These are phyloP conservation scores for Hucho hucho DNA, from an alignment of 2,113 vertebrate species.

Conservation along the genomic window DNA sequence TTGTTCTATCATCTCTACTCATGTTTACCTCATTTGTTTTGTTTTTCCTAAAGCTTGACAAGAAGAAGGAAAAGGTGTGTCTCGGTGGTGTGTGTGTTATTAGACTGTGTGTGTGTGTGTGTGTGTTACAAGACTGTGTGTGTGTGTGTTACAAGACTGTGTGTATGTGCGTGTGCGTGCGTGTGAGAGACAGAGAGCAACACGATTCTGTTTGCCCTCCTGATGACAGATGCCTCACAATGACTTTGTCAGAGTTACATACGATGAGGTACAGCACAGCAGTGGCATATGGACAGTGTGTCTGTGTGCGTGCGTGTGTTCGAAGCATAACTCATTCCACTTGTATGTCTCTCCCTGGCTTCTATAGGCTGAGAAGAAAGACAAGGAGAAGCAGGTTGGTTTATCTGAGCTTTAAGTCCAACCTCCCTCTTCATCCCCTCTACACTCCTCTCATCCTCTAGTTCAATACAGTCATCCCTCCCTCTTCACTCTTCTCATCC, in stretches of 20 bases:
- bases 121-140: not conserved
- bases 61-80: constrained; percentile 68
- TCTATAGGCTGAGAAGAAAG: constrained; percentile 67
- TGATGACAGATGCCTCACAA: not conserved
- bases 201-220: not conserved
- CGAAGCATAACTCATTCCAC: constrained; percentile 6
- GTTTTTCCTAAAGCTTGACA: constrained; percentile 38
- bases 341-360: constrained; percentile 10
- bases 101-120: constrained; percentile 50
- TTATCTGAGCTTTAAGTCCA: constrained; percentile 2
- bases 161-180: constrained; percentile 6
- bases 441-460: not conserved
- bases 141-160: not conserved
- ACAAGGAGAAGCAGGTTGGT: constrained; percentile 71
- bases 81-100: not conserved
- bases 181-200: not conserved
- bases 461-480: not conserved
- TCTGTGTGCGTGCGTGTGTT: not conserved
- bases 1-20: not conserved
- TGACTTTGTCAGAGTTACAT: not conserved
- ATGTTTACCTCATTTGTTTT: constrained; percentile 12
- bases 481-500: not conserved
- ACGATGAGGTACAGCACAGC: not conserved
- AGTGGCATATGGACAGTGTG: not conserved
- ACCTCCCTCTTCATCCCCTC: not conserved